Percentiles rank a stretch among this genome's conserved stretches.
phyloP scores from a whole-genome alignment of 1,140 invertebrate species.

The Drosophila sturtevanti region DNA sequence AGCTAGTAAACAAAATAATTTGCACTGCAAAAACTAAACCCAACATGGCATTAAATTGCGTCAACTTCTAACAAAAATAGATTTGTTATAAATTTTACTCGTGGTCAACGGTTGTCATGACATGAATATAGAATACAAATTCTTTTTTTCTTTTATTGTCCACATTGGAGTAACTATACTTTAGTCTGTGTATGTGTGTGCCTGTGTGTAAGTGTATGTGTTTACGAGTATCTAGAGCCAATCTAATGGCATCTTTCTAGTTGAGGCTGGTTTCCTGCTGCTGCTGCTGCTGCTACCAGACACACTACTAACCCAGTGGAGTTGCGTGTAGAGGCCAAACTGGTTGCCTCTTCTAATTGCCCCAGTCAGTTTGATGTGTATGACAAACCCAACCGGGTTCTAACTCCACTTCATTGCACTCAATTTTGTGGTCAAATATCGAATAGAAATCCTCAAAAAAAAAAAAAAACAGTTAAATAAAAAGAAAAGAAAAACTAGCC shows the following conservation, averaged over 20 bases:
- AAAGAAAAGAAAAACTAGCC: conserved; percentile 7
- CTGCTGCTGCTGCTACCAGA: conserved; percentile 37
- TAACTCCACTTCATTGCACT: conserved; percentile 47
- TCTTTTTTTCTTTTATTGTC: background rate
- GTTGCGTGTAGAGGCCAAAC: conserved; percentile 68
- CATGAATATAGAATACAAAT: conserved; percentile 45
- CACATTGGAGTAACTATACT: conserved; percentile 19
- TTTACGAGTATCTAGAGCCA: conserved; percentile 3
- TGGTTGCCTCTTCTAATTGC: conserved; percentile 74
- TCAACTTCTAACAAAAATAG: conserved; percentile 46
- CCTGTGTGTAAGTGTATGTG: background rate
- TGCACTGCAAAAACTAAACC: conserved; percentile 58
- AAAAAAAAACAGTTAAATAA: background rate
- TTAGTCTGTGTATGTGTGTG: background rate
- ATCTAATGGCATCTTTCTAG: conserved; percentile 49
- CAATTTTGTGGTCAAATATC: conserved; percentile 60
- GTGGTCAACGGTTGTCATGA: conserved; percentile 45
- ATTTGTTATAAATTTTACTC: conserved; percentile 29
- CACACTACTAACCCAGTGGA: conserved; percentile 70
- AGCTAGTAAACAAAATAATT: conserved; percentile 65
- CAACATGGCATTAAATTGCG: conserved; percentile 72
- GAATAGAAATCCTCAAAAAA: conserved; percentile 18
- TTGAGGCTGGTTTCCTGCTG: conserved; percentile 42
- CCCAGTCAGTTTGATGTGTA: conserved; percentile 33
- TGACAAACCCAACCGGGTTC: conserved; percentile 19